Base-by-base conservation (phyloP, 2,113 vertebrate species). In the Tetrao urogallus region DNA sequence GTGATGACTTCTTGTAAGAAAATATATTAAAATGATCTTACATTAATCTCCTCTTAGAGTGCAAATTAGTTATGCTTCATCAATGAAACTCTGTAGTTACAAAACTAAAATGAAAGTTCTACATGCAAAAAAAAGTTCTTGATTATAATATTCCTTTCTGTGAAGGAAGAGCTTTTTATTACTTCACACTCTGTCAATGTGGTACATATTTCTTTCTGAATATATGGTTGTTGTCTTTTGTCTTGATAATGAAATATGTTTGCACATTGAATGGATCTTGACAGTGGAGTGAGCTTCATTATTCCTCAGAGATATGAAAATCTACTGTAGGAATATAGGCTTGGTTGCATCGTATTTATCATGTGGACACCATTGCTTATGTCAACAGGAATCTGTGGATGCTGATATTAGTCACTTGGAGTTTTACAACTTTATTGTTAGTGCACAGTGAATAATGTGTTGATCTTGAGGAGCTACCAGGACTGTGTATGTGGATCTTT, bases 141-240 rank as follows among this genome's bases (percentile, higher is more conserved):
- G 28, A 81, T 85, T 85, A 19, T 81, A 82, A 19, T 81, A 82
- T 78, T 81, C 76, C 38, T 82, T 92, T 76, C 58, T 71, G n/a
- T 88, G 76, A 89, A 96, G 91, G 6, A 47, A 54, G 15, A 73
- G 65, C 34, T 84, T 89, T 92, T 86, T 82, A 72, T 91, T 88
- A 60, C 60, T 74, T 77, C 74, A 64, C 6, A 6, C 60, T 86
- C 91, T 89, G 45, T 89, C 71, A 88, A 54, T 22, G 30, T 66
- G 56, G 74, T 80, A 48, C 20, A 13, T 90, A 65, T 61, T 89
- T 92, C 82, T 71, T 74, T 60, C 73, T 47, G 47, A 73, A 65
- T 67, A 52, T 52, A 85, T 85, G 66, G 47, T 83, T 91, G 60
- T 81, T 95, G 89, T 40, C 71, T 95, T 92, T 93, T 92, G 72